Conservation (phyloP, 2,888 invertebrate genomes). For the Ptycholaimellus sp. region DNA sequence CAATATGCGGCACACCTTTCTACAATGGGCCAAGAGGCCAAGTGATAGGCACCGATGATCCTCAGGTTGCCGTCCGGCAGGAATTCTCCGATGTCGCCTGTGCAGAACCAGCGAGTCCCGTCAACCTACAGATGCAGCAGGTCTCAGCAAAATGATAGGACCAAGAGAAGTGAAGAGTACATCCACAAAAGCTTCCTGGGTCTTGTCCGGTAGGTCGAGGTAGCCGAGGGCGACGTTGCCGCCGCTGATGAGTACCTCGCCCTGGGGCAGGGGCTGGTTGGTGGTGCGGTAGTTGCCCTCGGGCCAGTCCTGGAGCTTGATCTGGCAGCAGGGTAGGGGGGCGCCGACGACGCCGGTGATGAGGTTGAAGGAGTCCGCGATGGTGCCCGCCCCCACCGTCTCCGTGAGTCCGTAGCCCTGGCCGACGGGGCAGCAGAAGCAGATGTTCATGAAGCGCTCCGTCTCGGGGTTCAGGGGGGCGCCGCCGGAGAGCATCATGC, state of each 20-base stretch:
- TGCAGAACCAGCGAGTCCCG: slow-evolving; percentile 55
- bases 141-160: not conserved
- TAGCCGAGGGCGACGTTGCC: slow-evolving; percentile 76
- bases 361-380: slow-evolving; percentile 37
- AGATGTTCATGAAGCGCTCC: slow-evolving; percentile 69
- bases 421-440: slow-evolving; percentile 59
- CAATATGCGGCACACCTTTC: slow-evolving; percentile 7
- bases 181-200: slow-evolving; percentile 38
- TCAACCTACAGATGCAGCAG: slow-evolving; percentile 4
- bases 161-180: not conserved
- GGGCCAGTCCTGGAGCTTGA: slow-evolving; percentile 68
- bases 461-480: slow-evolving; percentile 86
- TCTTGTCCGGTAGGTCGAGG: slow-evolving; percentile 65
- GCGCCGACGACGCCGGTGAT: slow-evolving; percentile 63
- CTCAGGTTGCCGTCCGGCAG: slow-evolving; percentile 75
- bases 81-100: slow-evolving; percentile 84
- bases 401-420: slow-evolving; percentile 83
- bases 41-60: slow-evolving; percentile 54
- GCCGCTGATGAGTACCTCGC: slow-evolving; percentile 61
- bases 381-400: slow-evolving; percentile 62
- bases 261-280: slow-evolving; percentile 61
- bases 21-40: not conserved
- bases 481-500: slow-evolving; percentile 70
- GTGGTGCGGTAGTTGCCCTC: slow-evolving; percentile 40
- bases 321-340: slow-evolving; percentile 56